Conservation (phyloP, 2,797 vertebrate genomes). For the Betta splendens region DNA sequence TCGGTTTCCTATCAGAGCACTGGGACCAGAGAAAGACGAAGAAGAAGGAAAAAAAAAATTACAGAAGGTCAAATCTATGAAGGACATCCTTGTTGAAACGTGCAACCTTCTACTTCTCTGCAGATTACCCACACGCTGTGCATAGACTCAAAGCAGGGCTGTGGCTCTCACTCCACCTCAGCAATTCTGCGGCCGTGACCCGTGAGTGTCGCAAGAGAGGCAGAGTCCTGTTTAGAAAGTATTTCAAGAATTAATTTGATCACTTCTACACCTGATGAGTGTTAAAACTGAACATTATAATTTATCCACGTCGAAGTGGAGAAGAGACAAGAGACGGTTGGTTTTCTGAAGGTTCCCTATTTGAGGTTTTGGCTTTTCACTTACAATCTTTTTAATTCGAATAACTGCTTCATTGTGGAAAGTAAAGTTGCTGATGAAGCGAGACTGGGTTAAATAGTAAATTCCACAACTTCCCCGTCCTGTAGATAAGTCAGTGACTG, state of each 20-base stretch:
- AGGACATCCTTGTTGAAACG: slow-evolving; percentile 84
- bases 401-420: slow-evolving; percentile 23
- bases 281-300: not conserved
- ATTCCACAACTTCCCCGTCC: slow-evolving; percentile 68
- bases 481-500: slow-evolving; percentile 32
- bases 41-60: slow-evolving; percentile 50
- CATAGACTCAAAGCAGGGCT: slow-evolving; percentile 44
- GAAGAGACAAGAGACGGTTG: not conserved
- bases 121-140: slow-evolving; percentile 66
- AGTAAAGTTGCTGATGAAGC: slow-evolving; percentile 48
- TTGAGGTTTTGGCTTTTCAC: not conserved
- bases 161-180: slow-evolving; percentile 53
- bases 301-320: too few relatives aligned
- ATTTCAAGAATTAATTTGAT: not conserved
- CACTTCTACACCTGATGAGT: not conserved
- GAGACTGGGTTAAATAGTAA: slow-evolving; percentile 35
- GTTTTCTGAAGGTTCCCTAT: slow-evolving; percentile 3
- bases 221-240: slow-evolving; percentile 5
- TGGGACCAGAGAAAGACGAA: slow-evolving; percentile 71
- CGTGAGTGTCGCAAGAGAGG: slow-evolving; percentile 28
- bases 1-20: slow-evolving; percentile 81
- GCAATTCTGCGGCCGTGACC: slow-evolving; percentile 48
- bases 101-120: slow-evolving; percentile 73
- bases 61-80: slow-evolving; percentile 83
- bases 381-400: slow-evolving; percentile 8